Percentiles rank a stretch among this genome's conserved stretches.
phyloP scores from a whole-genome alignment of 2,888 invertebrate species.

The Perizoma flavofasciatum region DNA sequence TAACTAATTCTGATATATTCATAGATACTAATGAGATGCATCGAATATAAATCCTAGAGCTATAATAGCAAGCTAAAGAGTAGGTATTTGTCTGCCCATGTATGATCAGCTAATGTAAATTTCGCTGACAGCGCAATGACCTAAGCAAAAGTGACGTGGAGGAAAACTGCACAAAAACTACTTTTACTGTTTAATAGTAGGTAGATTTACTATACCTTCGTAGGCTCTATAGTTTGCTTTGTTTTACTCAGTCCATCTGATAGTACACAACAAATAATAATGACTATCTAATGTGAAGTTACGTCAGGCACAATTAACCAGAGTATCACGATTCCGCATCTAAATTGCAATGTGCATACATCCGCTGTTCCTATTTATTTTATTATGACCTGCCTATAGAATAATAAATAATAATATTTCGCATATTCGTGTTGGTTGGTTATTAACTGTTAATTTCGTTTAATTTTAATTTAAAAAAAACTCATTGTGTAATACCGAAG shows the following conservation, averaged over 20 bases:
- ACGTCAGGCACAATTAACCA: constrained; percentile 67
- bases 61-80: constrained; percentile 1
- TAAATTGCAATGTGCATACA: constrained; percentile 76
- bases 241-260: constrained; percentile 6
- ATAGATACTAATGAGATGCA: no score
- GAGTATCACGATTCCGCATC: constrained; percentile 70
- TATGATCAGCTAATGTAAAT: no score
- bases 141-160: no score
- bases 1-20: no score
- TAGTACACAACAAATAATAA: constrained; percentile 14
- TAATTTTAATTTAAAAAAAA: no score
- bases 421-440: constrained; percentile 12
- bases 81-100: neutral
- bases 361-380: constrained; percentile 64
- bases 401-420: constrained; percentile 41
- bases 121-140: no score
- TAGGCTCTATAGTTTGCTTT: neutral
- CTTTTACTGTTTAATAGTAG: no score
- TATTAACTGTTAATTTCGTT: constrained; percentile 7
- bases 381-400: constrained; percentile 30
- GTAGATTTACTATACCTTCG: no score
- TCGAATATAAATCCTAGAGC: neutral
- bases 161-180: no score
- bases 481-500: no score
- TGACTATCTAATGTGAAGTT: constrained; percentile 4